Percentiles rank a stretch among this genome's conserved stretches.
These are phyloP conservation scores for Epistrophe grossulariae DNA, from an alignment of 2,888 invertebrate genomes.

Conservation along the genomic window DNA sequence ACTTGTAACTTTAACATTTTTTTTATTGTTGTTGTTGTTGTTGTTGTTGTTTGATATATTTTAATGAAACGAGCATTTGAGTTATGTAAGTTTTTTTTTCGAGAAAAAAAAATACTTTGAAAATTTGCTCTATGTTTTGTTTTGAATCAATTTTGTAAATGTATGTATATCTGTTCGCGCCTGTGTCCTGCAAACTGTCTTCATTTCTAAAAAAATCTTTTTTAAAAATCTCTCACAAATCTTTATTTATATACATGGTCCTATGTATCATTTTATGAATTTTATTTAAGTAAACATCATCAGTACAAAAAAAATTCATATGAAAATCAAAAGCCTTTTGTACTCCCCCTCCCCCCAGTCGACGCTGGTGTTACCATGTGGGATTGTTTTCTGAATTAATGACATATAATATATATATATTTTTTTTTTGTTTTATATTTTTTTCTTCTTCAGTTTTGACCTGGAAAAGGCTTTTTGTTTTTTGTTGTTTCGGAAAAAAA, in stretches of 20 bases:
- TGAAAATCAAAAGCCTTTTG: slow-evolving; percentile 74
- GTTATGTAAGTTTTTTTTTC: slow-evolving; percentile 21
- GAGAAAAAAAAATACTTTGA: slow-evolving; percentile 12
- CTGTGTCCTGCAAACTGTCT: slow-evolving; percentile 32
- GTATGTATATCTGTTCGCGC: slow-evolving; percentile 20
- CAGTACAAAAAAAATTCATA: slow-evolving; percentile 62
- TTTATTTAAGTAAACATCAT: slow-evolving; percentile 60
- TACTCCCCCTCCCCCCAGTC: slow-evolving; percentile 70
- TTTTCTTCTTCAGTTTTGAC: slow-evolving; percentile 24
- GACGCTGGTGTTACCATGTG: slow-evolving; percentile 54
- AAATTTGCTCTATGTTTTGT: slow-evolving; percentile 25
- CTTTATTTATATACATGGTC: slow-evolving; percentile 57
- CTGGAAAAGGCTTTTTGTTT: background rate
- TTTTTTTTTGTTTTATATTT: background rate
- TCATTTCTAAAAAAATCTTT: slow-evolving; percentile 5
- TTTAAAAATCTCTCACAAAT: slow-evolving; percentile 38
- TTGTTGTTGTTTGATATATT: slow-evolving; percentile 2
- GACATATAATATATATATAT: slow-evolving; percentile 26
- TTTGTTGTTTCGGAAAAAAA: slow-evolving; percentile 24
- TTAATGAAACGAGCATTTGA: slow-evolving; percentile 23
- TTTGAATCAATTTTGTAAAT: slow-evolving; percentile 21
- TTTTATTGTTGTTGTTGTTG: no score
- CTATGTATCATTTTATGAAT: slow-evolving; percentile 57
- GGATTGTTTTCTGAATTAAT: slow-evolving; percentile 36
- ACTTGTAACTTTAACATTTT: slow-evolving; percentile 27